Percentiles rank a stretch among this genome's conserved stretches.
Evolutionary conservation across 2,888 invertebrate genomes (phyloP).

Genomic region (Lochmaea capreae): DNA sequence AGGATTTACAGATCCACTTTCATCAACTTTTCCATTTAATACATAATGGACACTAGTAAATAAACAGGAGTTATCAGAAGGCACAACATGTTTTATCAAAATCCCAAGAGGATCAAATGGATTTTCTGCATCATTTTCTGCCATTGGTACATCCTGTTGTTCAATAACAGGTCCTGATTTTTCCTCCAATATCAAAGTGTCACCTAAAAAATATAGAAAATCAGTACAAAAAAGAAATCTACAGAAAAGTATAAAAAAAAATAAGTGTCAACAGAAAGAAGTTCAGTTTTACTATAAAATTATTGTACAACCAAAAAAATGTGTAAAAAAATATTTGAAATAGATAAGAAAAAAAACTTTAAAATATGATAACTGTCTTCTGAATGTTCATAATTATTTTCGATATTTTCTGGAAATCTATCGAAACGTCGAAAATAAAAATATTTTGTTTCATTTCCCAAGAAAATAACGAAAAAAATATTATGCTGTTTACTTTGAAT

Average conservation of each 20-base stretch:
- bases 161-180: slow-evolving; percentile 32
- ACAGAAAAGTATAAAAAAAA: not conserved
- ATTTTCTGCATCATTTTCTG: slow-evolving; percentile 14
- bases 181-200: slow-evolving; percentile 89
- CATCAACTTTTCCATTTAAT: slow-evolving; percentile 81
- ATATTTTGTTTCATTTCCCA: too few relatives aligned
- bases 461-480: too few relatives aligned
- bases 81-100: slow-evolving; percentile 90
- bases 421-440: too few relatives aligned
- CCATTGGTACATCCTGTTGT: slow-evolving; percentile 30
- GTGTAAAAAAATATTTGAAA: too few relatives aligned
- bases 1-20: slow-evolving; percentile 77
- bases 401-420: too few relatives aligned
- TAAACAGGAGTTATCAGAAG: slow-evolving; percentile 96
- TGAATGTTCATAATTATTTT: too few relatives aligned
- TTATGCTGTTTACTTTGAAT: too few relatives aligned
- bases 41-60: slow-evolving; percentile 90
- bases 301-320: too few relatives aligned
- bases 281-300: too few relatives aligned
- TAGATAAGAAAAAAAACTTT: too few relatives aligned
- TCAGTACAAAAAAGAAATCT: not conserved
- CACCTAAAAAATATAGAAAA: slow-evolving; percentile 69
- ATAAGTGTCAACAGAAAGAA: too few relatives aligned
- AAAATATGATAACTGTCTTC: too few relatives aligned
- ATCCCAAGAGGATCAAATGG: slow-evolving; percentile 70